These are phyloP conservation scores for Sebastes glaucus DNA, from an alignment of 2,797 vertebrate species.

Conservation along the genomic window DNA sequence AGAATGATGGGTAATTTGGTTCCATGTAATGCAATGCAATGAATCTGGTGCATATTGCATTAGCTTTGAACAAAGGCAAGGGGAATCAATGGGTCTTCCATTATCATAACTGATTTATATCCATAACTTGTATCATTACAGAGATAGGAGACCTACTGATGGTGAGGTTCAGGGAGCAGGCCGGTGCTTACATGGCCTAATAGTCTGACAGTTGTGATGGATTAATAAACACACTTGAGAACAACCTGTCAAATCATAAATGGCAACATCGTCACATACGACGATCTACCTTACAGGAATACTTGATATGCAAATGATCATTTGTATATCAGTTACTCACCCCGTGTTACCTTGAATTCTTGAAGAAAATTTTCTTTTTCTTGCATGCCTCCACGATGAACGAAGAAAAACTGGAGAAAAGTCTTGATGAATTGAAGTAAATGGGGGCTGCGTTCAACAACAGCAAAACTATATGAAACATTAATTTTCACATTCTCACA, in stretches of 20 bases:
- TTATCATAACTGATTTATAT: slow-evolving; percentile 71
- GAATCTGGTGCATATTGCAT: slow-evolving; percentile 58
- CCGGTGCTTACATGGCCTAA: slow-evolving; percentile 33
- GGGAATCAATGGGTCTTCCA: slow-evolving; percentile 64
- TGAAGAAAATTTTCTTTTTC: too few species aligned
- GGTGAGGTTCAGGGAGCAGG: slow-evolving; percentile 17
- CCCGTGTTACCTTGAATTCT: background rate
- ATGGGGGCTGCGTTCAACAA: too few species aligned
- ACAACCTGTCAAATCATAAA: slow-evolving; percentile 17
- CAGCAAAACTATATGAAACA: too few species aligned
- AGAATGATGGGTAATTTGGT: slow-evolving; percentile 38
- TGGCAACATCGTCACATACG: background rate
- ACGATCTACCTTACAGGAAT: background rate
- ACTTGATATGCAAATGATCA: background rate
- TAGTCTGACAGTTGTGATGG: slow-evolving; percentile 7
- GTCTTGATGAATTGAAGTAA: too few species aligned
- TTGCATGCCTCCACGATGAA: background rate
- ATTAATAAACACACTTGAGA: slow-evolving; percentile 8
- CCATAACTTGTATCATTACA: slow-evolving; percentile 56
- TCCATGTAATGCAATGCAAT: slow-evolving; percentile 42
- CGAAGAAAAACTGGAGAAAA: too few species aligned
- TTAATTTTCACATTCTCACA: too few species aligned
- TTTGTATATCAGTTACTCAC: background rate
- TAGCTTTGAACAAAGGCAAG: slow-evolving; percentile 58
- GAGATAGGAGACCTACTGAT: slow-evolving; percentile 43